Evolutionary conservation across 2,797 vertebrate genomes (phyloP), one percentile per base, ranked within the genome.

Genomic region (Pangasius macronema): DNA sequence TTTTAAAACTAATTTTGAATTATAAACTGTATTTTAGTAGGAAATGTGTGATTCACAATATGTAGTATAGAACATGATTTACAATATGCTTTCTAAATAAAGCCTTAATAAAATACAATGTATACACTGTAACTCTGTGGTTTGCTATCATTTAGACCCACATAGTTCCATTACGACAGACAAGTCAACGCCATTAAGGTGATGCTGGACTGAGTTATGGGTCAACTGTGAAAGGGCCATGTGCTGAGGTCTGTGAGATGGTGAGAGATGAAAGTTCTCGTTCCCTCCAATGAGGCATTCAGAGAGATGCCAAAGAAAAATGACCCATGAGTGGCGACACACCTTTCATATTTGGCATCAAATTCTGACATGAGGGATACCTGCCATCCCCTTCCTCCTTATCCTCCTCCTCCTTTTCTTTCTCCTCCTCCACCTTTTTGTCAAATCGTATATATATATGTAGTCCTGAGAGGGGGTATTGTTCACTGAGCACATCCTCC

Each of bases 291-390:
- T 95, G 95, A 97, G 94, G 77, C 79, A 79, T 79, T 79, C 51
- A 46, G 89, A 91, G 94, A 93, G 91, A 94, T 94, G 93, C 91
- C 94, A 82, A 88, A 91, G 89, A 94, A 90, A 93, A 94, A 95
- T 89, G 93, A 93, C 90, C 92, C 93, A 84, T 93, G 90, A 91
- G 89, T 88, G 89, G 90, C 93, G 92, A 91, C 93, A 91, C 93
- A 95, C 93, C 94, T 94, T 93, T 96, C 93, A 94, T 94, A 93
- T 94, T 86, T 91, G 94, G 95, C 93, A 94, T 92, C 88, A 90
- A 86, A 86, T 87, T 81, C 87, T 89, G 86, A 87, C 89, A 89
- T 63, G 16, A 90, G 85, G 87, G 65, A 87, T 70, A 16, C 27
- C 53, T 51, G 18, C 85, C 75, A 85, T 79, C 85, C 79, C 86